phyloP scores from a whole-genome alignment of 2,113 vertebrate species.

The Fukomys damarensis region DNA sequence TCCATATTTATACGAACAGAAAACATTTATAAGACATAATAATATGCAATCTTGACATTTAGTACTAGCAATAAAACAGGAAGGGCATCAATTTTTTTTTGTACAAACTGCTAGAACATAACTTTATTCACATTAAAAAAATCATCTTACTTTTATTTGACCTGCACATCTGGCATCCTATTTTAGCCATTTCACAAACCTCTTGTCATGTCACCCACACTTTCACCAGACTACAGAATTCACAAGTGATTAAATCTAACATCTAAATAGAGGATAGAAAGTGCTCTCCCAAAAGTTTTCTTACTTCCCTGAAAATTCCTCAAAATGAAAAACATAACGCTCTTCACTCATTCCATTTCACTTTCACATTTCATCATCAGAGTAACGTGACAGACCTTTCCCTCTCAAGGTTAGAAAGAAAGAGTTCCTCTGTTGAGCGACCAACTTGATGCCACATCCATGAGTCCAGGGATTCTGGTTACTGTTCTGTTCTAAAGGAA shows the following conservation, averaged over 20 bases:
- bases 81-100: slow-evolving; percentile 92
- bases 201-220: slow-evolving; percentile 92
- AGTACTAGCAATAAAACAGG: slow-evolving; percentile 92
- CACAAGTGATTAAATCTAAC: slow-evolving; percentile 91
- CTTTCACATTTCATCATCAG: slow-evolving; percentile 89
- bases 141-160: slow-evolving; percentile 91
- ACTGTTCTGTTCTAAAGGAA: slow-evolving; percentile 96
- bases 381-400: slow-evolving; percentile 80
- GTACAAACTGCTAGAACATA: slow-evolving; percentile 96
- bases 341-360: slow-evolving; percentile 90
- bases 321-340: slow-evolving; percentile 75
- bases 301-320: slow-evolving; percentile 84
- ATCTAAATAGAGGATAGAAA: slow-evolving; percentile 89
- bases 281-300: slow-evolving; percentile 80
- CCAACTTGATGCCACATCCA: slow-evolving; percentile 92
- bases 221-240: slow-evolving; percentile 92
- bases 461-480: slow-evolving; percentile 97
- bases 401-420: slow-evolving; percentile 83
- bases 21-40: slow-evolving; percentile 97
- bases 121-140: slow-evolving; percentile 90
- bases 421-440: slow-evolving; percentile 81
- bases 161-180: slow-evolving; percentile 90
- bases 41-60: slow-evolving; percentile 94
- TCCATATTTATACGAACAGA: slow-evolving; percentile 96
- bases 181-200: slow-evolving; percentile 90